Conservation (phyloP, 2,113 vertebrate genomes). For the Silurus glanis region DNA sequence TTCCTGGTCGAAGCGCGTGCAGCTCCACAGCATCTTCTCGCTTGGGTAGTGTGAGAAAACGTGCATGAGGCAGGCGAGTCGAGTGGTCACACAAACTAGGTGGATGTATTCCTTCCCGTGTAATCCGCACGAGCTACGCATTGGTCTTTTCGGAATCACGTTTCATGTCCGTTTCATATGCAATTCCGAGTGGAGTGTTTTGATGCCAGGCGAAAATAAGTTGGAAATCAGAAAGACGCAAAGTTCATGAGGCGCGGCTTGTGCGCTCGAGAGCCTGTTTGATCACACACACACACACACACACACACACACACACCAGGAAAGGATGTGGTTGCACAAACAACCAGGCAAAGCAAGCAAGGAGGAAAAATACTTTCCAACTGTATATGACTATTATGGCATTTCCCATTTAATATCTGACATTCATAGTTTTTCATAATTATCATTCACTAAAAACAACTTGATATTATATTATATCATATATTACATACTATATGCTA, state of each 20-base stretch:
- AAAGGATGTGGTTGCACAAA: background rate
- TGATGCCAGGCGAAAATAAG: conserved; percentile 15
- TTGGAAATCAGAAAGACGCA: background rate
- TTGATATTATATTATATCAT: too few relatives aligned
- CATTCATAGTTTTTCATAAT: background rate
- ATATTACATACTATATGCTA: too few relatives aligned
- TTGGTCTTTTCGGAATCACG: background rate
- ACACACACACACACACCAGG: background rate
- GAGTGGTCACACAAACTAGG: conserved; percentile 29
- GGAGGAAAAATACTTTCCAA: background rate
- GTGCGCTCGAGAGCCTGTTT: conserved; percentile 10
- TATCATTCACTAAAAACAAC: background rate
- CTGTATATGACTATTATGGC: background rate
- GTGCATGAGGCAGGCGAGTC: conserved; percentile 18
- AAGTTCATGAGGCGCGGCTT: conserved; percentile 28
- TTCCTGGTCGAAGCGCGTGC: conserved; percentile 1
- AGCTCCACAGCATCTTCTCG: conserved; percentile 21
- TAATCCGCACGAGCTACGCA: conserved; percentile 26
- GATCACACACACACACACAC: background rate
- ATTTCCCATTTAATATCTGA: background rate
- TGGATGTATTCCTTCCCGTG: conserved; percentile 30
- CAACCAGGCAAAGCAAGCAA: background rate
- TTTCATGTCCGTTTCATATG: conserved; percentile 3
- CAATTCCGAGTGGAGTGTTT: background rate
- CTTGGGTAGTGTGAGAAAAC: background rate